Evolutionary conservation across 2,888 invertebrate genomes (phyloP).

Genomic region (Hypomecis punctinalis): DNA sequence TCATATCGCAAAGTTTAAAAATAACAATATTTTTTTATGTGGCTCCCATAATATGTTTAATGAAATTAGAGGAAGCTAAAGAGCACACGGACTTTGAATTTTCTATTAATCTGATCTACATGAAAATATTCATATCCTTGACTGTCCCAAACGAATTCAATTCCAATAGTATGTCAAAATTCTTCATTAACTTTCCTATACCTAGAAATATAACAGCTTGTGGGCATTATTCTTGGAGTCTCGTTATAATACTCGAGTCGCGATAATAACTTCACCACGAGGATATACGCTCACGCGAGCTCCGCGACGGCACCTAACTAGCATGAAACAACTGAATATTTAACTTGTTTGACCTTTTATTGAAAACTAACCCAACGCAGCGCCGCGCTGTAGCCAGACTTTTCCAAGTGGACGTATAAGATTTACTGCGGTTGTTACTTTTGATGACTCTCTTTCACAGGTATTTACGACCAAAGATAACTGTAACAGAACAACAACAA

Average conservation of each 20-base stretch:
- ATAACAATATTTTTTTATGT: too few species aligned
- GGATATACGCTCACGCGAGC: conserved; percentile 31
- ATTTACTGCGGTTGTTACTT: conserved; percentile 10
- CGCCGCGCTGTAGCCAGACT: not conserved
- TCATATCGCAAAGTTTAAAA: too few species aligned
- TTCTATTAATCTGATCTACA: too few species aligned
- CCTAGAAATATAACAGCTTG: not conserved
- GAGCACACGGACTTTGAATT: too few species aligned
- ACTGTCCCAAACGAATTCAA: too few species aligned
- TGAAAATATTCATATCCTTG: too few species aligned
- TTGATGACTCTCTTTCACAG: conserved; percentile 8
- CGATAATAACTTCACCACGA: conserved; percentile 31
- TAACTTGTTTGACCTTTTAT: conserved; percentile 41
- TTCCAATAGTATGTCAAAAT: not conserved
- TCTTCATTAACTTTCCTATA: not conserved
- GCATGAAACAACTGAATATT: conserved; percentile 41
- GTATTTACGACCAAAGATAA: conserved; percentile 9
- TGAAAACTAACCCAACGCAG: conserved; percentile 6
- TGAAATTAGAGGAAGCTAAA: too few species aligned
- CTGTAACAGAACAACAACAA: conserved; percentile 9
- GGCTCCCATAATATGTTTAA: too few species aligned
- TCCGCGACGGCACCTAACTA: conserved; percentile 37
- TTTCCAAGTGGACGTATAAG: not conserved
- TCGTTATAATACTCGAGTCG: conserved; percentile 31
- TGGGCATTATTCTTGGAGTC: conserved; percentile 12